Evolutionary conservation across 2,888 invertebrate species (phyloP), one percentile per base, ranked within the genome.

Genomic region (Lochmaea crataegi): DNA sequence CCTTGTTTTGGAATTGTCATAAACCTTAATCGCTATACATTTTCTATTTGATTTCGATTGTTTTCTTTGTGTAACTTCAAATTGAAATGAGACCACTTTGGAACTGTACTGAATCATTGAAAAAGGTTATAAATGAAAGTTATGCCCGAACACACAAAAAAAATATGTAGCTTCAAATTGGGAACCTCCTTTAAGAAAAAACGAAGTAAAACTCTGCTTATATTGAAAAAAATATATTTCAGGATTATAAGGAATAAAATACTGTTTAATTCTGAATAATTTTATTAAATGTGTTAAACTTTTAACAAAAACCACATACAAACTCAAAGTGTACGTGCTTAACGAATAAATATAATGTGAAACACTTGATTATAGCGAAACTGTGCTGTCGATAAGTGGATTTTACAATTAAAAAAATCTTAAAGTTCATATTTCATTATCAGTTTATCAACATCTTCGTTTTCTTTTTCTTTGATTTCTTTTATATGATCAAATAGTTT

Each of bases 391-490:
- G 9, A 7, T 16, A 2, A 2, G 16, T 42, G 12, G 18, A 12
- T 41, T 32, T 32, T 5, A 4, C 26, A 64, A 45, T 45, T 6
- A n/a, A 64, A 12, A 26, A 61, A 38, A 64, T 14, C 1, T 58
- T 83, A 87, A 65, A 88, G 74, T 78, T 88, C 87, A 76, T 86
- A 89, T 76, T 83, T 84, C 26, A 77, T 71, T 42, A 82, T 79
- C 73, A 89, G 81, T 14, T 76, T 74, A 64, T 83, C 81, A 22
- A 88, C 73, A 68, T 86, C 83, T 60, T 85, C 83, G 18, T 83
- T 80, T 0, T 83, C 67, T 66, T 77, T 79, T 77, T 58, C 79
- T 74, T 79, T 85, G 82, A 56, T 74, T 63, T 75, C 77, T 77
- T 82, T 85, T 76, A 78, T 85, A 71, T 86, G 81, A 60, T 85